phyloP scores from a whole-genome alignment of 2,113 vertebrate genomes.

The Cyprinodon brontotheroides region DNA sequence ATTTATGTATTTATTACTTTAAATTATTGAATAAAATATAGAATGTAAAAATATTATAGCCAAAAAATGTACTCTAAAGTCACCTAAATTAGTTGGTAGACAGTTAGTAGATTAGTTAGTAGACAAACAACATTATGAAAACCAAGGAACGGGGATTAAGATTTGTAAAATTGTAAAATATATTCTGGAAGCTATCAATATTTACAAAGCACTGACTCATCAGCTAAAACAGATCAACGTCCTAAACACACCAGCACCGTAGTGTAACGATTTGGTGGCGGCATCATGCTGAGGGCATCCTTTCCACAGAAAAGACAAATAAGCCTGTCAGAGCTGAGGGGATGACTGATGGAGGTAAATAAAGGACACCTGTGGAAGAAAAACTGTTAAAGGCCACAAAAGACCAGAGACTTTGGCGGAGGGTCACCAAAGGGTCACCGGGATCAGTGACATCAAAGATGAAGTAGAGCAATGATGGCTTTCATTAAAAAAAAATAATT shows the following conservation, averaged over 20 bases:
- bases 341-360: neutral
- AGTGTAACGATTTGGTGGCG: neutral
- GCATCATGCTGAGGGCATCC: neutral
- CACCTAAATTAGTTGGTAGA: no score
- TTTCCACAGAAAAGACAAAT: neutral
- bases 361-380: neutral
- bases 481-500: neutral
- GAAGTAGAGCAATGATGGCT: neutral
- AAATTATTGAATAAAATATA: no score
- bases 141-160: no score
- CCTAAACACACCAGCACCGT: neutral
- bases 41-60: no score
- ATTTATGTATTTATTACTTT: no score
- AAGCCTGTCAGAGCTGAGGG: neutral
- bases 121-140: no score
- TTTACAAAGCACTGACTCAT: neutral
- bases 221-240: neutral
- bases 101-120: no score
- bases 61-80: no score
- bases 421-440: no score
- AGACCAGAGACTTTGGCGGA: neutral
- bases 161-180: neutral
- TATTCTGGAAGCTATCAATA: neutral
- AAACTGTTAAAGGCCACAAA: neutral
- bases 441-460: neutral